Evolutionary conservation across 1,140 invertebrate species (phyloP), one percentile per base, ranked within the genome.

Genomic region (Aleiodes sp.): DNA sequence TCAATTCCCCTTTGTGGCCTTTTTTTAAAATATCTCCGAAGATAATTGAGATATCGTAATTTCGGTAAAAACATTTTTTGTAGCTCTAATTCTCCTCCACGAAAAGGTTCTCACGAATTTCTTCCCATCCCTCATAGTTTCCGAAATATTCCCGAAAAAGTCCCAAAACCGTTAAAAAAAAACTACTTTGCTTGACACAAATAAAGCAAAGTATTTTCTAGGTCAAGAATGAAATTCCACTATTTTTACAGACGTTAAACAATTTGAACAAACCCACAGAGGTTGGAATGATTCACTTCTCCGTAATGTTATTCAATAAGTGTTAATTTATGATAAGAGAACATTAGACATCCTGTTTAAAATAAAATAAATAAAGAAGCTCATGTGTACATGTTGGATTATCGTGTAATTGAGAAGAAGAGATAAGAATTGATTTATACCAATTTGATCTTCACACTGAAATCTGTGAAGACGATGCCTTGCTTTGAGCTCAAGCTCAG

Each of bases 401-500:
- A n/a, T n/a, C n/a, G n/a, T n/a, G 8, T 24, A n/a, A n/a, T n/a
- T n/a, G n/a, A n/a, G n/a, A n/a, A 65, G 2, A 37, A 65, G 26
- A 10, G 4, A 65, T 29, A 52, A 26, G 26, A 65, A 26, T n/a
- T 41, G 16, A 60, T 31, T 69, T 70, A 69, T 74, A 89, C 88
- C 86, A 75, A 84, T 75, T 56, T 87, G 83, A 79, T 87, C 86
- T 57, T 89, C 87, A 26, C 82, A 82, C 31, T 85, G 84, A 71
- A 90, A 91, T 52, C 87, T 87, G 65, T 92, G 89, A 41, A 91
- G 82, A 65, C 88, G 88, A 80, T 92, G 89, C 70, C 87, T 87
- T 39, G 91, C 90, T 85, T 96, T 95, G 73, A 93, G 88, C 79
- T 94, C 92, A 75, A 95, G 87, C 82, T 95, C 92, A 65, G 94